Percentiles rank a stretch among this genome's conserved stretches.
Evolutionary conservation across 2,888 invertebrate genomes (phyloP).

Genomic region (Hipparchia semele): DNA sequence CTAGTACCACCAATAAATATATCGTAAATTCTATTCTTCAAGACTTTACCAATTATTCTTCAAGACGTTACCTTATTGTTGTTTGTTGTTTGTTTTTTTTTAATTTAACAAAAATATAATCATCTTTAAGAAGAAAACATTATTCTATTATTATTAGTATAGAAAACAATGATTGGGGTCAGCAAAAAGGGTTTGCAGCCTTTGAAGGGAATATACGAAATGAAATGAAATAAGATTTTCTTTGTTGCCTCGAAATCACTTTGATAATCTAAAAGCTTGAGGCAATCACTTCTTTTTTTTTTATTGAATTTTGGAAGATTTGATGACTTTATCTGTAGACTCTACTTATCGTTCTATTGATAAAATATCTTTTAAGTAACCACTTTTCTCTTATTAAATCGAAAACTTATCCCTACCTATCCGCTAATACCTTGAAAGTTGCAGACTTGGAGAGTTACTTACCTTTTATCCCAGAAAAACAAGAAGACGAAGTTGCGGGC

Average conservation of each 20-base stretch:
- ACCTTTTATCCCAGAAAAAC: no score
- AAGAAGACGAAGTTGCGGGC: no score
- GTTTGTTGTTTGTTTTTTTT: background rate
- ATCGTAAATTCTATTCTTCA: no score
- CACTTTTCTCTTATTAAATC: background rate
- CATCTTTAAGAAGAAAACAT: background rate
- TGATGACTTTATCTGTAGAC: slow-evolving; percentile 1
- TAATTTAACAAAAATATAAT: background rate
- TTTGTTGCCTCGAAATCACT: slow-evolving; percentile 26
- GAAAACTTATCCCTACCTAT: no score
- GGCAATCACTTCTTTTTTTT: slow-evolving; percentile 23
- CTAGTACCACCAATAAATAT: no score
- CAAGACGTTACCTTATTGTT: no score
- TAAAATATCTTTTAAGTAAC: background rate
- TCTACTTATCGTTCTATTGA: slow-evolving; percentile 25
- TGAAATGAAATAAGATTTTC: slow-evolving; percentile 29
- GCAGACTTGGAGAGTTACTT: no score
- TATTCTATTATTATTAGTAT: slow-evolving; percentile 11
- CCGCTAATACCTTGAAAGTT: no score
- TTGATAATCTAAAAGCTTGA: slow-evolving; percentile 27
- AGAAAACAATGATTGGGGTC: slow-evolving; percentile 23
- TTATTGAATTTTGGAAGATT: slow-evolving; percentile 20
- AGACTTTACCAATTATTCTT: no score
- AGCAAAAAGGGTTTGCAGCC: slow-evolving; percentile 23
- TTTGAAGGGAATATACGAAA: slow-evolving; percentile 8